Evolutionary conservation across 2,113 vertebrate species (phyloP).

Genomic region (Sander vitreus): DNA sequence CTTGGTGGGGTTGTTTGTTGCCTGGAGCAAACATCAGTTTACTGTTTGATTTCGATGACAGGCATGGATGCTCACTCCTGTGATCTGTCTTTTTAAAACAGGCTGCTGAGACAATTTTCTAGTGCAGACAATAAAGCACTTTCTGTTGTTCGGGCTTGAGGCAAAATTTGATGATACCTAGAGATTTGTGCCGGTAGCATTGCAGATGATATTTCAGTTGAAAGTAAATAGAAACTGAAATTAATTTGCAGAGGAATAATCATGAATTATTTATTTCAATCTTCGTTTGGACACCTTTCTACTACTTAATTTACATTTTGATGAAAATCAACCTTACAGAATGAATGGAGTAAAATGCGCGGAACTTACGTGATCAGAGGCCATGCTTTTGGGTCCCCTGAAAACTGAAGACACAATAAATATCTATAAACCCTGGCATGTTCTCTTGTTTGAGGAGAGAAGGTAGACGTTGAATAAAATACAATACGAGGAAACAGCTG

Average conservation of each 20-base stretch:
- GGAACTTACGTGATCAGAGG: neutral
- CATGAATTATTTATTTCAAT: slow-evolving; percentile 41
- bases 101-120: slow-evolving; percentile 8
- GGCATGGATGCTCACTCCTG: slow-evolving; percentile 20
- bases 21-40: slow-evolving; percentile 12
- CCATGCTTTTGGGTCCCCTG: neutral
- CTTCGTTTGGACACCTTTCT: neutral
- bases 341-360: neutral
- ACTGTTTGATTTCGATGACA: slow-evolving; percentile 38
- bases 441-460: neutral
- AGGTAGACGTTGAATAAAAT: neutral
- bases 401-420: neutral
- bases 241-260: slow-evolving; percentile 29
- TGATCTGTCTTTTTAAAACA: slow-evolving; percentile 44
- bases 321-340: neutral
- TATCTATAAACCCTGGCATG: neutral
- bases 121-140: slow-evolving; percentile 17
- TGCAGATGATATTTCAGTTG: slow-evolving; percentile 13
- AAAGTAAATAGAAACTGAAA: slow-evolving; percentile 14
- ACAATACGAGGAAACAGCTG: neutral
- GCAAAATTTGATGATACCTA: slow-evolving; percentile 14
- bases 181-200: slow-evolving; percentile 3
- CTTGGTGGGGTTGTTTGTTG: slow-evolving; percentile 1
- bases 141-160: slow-evolving; percentile 19
- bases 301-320: neutral